Conservation (phyloP, 2,797 vertebrate species). For the Alauda arvensis region DNA sequence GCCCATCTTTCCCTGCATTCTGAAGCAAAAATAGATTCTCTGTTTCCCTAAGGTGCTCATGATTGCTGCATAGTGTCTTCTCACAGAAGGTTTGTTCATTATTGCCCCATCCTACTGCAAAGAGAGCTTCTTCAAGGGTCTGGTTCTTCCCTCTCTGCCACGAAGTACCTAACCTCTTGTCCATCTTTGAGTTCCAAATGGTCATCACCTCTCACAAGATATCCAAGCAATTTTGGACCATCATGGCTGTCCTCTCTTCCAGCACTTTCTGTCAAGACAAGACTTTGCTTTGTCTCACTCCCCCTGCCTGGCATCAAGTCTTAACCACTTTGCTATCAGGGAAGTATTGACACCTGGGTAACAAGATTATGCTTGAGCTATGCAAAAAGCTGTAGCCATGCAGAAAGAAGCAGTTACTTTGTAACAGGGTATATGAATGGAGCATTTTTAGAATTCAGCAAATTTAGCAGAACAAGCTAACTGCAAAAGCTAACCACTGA, state of each 20-base stretch:
- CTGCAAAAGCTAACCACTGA: background rate
- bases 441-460: background rate
- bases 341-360: background rate
- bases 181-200: background rate
- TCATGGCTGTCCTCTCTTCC: background rate
- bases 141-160: background rate
- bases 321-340: background rate
- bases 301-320: background rate
- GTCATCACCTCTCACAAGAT: background rate
- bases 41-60: background rate
- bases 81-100: background rate
- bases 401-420: background rate
- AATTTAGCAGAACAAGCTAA: background rate
- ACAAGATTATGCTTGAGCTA: background rate
- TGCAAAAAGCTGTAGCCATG: background rate
- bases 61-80: background rate
- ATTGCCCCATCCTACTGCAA: background rate
- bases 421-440: background rate
- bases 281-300: background rate
- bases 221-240: background rate
- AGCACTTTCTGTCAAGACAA: background rate
- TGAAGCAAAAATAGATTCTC: background rate
- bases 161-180: background rate
- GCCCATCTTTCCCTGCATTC: background rate
- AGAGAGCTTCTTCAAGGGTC: background rate